phyloP scores from a whole-genome alignment of 1,140 invertebrate species.

The Lordiphosa mommai region DNA sequence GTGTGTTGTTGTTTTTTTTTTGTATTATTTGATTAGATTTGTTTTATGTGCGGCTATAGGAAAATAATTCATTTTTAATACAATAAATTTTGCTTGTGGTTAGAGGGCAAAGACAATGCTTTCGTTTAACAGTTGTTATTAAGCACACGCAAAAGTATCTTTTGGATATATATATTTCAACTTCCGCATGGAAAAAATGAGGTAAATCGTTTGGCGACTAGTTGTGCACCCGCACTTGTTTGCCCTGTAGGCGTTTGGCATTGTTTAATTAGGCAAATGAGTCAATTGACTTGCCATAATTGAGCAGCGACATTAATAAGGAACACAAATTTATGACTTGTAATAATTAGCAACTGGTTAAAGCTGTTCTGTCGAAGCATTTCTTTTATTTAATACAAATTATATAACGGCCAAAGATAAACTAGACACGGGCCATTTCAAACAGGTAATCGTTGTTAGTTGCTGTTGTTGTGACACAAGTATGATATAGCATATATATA shows the following conservation, averaged over 20 bases:
- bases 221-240: slow-evolving; percentile 29
- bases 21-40: slow-evolving; percentile 10
- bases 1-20: slow-evolving; percentile 1
- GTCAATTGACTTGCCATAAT: slow-evolving; percentile 34
- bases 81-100: slow-evolving; percentile 11
- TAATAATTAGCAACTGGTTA: neutral
- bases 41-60: slow-evolving; percentile 14
- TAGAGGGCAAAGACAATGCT: slow-evolving; percentile 11
- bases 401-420: slow-evolving; percentile 1
- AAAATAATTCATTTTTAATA: slow-evolving; percentile 30
- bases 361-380: slow-evolving; percentile 2
- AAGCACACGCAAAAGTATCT: slow-evolving; percentile 24
- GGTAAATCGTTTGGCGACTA: slow-evolving; percentile 18
- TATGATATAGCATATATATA: slow-evolving; percentile 35
- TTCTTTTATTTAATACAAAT: slow-evolving; percentile 1
- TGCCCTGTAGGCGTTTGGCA: slow-evolving; percentile 26
- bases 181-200: slow-evolving; percentile 39
- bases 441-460: slow-evolving; percentile 41
- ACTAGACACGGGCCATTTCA: neutral
- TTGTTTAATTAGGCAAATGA: slow-evolving; percentile 39
- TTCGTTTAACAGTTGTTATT: slow-evolving; percentile 23
- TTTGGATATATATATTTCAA: slow-evolving; percentile 1
- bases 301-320: slow-evolving; percentile 31
- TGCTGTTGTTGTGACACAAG: slow-evolving; percentile 34
- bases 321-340: slow-evolving; percentile 28